Percentiles rank a stretch among this genome's conserved stretches.
These are phyloP conservation scores for Liparis tanakae DNA, from an alignment of 2,797 vertebrate species.

Conservation along the genomic window DNA sequence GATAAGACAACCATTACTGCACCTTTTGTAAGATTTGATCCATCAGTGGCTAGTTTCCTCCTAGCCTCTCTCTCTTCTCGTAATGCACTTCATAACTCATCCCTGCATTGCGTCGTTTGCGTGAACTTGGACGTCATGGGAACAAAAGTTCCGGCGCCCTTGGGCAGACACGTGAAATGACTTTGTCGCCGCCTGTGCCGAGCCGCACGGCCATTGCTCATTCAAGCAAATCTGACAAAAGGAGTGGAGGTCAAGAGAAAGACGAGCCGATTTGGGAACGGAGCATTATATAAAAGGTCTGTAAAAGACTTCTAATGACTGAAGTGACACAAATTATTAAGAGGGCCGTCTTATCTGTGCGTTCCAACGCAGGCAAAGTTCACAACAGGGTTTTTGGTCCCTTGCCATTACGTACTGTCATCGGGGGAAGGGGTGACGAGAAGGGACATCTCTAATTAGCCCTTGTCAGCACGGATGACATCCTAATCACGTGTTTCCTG, in stretches of 20 bases:
- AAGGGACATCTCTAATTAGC: slow-evolving; percentile 83
- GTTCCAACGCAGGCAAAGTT: slow-evolving; percentile 65
- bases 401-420: slow-evolving; percentile 72
- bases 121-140: slow-evolving; percentile 45
- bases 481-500: slow-evolving; percentile 82
- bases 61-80: background rate
- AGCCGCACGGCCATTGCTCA: slow-evolving; percentile 56
- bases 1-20: slow-evolving; percentile 2
- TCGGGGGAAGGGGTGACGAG: slow-evolving; percentile 67
- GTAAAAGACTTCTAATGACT: slow-evolving; percentile 67
- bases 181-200: slow-evolving; percentile 49
- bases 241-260: slow-evolving; percentile 61
- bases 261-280: slow-evolving; percentile 44
- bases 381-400: slow-evolving; percentile 74
- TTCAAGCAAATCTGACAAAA: slow-evolving; percentile 65
- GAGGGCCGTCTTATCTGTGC: slow-evolving; percentile 54
- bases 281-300: slow-evolving; percentile 64
- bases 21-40: background rate
- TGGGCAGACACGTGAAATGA: slow-evolving; percentile 60
- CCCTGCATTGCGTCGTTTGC: slow-evolving; percentile 9
- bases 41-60: background rate
- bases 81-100: slow-evolving; percentile 15
- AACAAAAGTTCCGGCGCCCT: slow-evolving; percentile 60
- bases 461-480: slow-evolving; percentile 80
- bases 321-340: slow-evolving; percentile 79